Conservation (phyloP, 2,797 vertebrate species). For the Epinephelus awoara region DNA sequence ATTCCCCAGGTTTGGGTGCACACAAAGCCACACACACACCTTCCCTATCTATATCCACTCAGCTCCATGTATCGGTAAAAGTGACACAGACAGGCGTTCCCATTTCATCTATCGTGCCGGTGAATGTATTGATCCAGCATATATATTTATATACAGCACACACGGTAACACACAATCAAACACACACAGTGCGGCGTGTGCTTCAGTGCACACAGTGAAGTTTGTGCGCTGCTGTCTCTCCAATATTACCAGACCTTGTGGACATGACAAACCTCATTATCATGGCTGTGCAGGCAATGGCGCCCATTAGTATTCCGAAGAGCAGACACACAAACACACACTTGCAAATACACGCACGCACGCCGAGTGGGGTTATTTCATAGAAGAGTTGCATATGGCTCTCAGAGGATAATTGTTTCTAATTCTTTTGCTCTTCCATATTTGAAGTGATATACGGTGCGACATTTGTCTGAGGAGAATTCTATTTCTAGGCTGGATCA, state of each 20-base stretch:
- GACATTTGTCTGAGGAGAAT: constrained; percentile 32
- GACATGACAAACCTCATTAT: constrained; percentile 66
- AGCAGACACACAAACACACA: constrained; percentile 39
- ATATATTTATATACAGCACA: background rate
- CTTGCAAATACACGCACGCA: constrained; percentile 11
- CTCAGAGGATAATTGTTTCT: constrained; percentile 41
- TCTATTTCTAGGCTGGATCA: constrained; percentile 20
- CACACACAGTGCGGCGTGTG: background rate
- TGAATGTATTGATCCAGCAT: constrained; percentile 50
- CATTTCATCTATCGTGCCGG: constrained; percentile 40
- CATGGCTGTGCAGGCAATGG: constrained; percentile 35
- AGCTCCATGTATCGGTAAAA: constrained; percentile 38
- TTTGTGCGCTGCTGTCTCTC: constrained; percentile 32
- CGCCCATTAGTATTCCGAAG: constrained; percentile 65
- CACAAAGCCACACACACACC: constrained; percentile 35
- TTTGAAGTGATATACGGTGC: constrained; percentile 37
- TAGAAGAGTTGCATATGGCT: constrained; percentile 20
- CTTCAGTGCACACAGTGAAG: constrained; percentile 1
- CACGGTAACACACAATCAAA: background rate
- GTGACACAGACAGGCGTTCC: constrained; percentile 33
- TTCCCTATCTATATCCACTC: constrained; percentile 28
- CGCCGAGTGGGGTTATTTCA: constrained; percentile 33
- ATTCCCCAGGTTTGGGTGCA: constrained; percentile 47
- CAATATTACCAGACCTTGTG: constrained; percentile 50
- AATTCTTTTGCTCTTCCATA: constrained; percentile 26